These are phyloP conservation scores for Symphodus melops DNA, from an alignment of 2,113 vertebrate species.

Conservation along the genomic window DNA sequence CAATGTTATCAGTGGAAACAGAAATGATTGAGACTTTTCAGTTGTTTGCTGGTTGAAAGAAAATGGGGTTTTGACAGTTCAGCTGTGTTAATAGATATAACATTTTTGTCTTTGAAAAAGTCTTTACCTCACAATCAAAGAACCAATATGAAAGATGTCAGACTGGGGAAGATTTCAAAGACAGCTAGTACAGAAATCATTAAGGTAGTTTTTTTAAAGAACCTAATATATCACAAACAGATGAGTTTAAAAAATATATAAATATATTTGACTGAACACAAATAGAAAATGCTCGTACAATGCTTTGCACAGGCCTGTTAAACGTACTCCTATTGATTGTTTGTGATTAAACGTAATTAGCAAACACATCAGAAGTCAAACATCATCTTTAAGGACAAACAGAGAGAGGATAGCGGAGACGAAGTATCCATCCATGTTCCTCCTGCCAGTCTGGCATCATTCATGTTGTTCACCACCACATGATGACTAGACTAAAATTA, in stretches of 20 bases:
- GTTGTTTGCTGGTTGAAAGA: too few species aligned
- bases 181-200: too few species aligned
- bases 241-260: too few species aligned
- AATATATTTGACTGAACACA: not conserved
- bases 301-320: not conserved
- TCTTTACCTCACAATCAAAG: conserved; percentile 26
- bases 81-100: not conserved
- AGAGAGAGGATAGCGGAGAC: not conserved
- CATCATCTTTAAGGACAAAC: not conserved
- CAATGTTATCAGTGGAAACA: too few species aligned
- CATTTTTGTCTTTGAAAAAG: not conserved
- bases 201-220: too few species aligned
- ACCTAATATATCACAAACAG: too few species aligned
- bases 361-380: too few species aligned
- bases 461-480: conserved; percentile 47
- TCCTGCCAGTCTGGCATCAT: conserved; percentile 50
- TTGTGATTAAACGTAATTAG: too few species aligned
- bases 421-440: conserved; percentile 1
- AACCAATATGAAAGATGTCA: conserved; percentile 32
- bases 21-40: too few species aligned
- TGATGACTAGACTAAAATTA: conserved; percentile 67
- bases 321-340: not conserved
- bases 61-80: not conserved
- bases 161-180: conserved; percentile 12
- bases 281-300: not conserved